Evolutionary conservation across 2,797 vertebrate genomes (phyloP), one percentile per base, ranked within the genome.

Genomic region (Mareca strepera): DNA sequence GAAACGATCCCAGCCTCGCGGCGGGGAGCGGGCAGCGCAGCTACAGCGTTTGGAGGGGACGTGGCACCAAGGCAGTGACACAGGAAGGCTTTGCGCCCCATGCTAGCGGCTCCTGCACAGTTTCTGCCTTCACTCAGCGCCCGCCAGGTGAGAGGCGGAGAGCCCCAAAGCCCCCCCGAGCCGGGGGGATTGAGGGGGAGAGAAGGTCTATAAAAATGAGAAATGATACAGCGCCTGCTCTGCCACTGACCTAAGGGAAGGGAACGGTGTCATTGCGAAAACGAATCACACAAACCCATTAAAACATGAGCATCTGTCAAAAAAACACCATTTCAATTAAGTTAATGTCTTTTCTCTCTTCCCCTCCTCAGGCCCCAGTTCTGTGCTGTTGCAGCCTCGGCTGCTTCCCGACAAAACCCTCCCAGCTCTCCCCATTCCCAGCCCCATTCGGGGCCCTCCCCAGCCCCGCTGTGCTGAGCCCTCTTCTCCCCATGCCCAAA

Each of bases 101-200:
- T 0, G 8, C 60, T 68, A 74, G 55, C 37, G 68, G 77, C 63
- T 91, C 64, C 29, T 6, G 1, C 35, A 50, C 29, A 31, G 21
- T 17, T 68, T 67, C 33, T 81, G 55, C 39, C 52, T 26, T 46
- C 0, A 0, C n/a, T 39, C 52, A 33, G 44, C 18, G 70, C n/a
- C 80, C 48, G 16, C 3, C 43, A 52, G 64, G 37, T 48, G n/a
- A 56, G n/a, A 53, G 17, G 23, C 60, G 44, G 37, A 25, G 56
- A 86, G 55, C 44, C 33, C 66, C 58, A 31, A 12, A 31, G 8
- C 13, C 21, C 55, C 17, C 28, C 44, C 0, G 1, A 41, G 39
- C 17, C 12, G 5, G 35, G 17, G 6, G 7, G 46, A 5, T 1
- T 1, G 86, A 43, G 37, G 31, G 33, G 39, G 37, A 0, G 3